phyloP scores from a whole-genome alignment of 92 coral and sea anemone species.

The Epizoanthus stellaris region DNA sequence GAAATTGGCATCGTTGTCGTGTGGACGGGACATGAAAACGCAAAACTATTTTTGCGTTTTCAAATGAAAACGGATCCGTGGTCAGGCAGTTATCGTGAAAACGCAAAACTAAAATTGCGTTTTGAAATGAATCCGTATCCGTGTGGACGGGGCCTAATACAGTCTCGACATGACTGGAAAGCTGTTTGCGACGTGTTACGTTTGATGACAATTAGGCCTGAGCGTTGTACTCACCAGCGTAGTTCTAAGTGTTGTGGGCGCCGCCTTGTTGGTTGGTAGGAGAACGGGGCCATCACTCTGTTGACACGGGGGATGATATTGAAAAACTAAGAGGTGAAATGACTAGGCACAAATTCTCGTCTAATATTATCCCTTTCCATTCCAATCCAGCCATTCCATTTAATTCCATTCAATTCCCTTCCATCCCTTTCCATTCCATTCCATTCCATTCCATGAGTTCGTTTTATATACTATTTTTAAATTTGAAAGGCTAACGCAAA shows the following conservation, averaged over 20 bases:
- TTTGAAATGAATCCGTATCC: no score
- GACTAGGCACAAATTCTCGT: background rate
- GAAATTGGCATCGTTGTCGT: no score
- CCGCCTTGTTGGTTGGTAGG: slow-evolving; percentile 7
- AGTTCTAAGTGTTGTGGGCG: slow-evolving; percentile 21
- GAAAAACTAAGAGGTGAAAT: background rate
- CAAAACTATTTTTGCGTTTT: no score
- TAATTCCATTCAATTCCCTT: background rate
- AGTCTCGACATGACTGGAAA: no score
- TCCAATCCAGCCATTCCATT: background rate
- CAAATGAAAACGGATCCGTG: no score
- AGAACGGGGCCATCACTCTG: slow-evolving; percentile 34
- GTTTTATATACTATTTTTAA: no score
- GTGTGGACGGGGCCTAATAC: no score
- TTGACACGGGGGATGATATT: background rate
- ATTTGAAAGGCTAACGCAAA: no score
- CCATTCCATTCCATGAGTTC: background rate
- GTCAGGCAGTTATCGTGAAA: no score
- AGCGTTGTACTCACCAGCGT: slow-evolving; percentile 20
- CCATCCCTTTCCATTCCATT: background rate
- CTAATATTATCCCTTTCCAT: background rate
- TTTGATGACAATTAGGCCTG: background rate
- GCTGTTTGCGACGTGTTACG: no score
- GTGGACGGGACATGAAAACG: no score
- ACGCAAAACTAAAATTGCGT: no score